These are phyloP conservation scores for Crypturellus undulatus DNA, from an alignment of 2,113 vertebrate species.

Conservation along the genomic window DNA sequence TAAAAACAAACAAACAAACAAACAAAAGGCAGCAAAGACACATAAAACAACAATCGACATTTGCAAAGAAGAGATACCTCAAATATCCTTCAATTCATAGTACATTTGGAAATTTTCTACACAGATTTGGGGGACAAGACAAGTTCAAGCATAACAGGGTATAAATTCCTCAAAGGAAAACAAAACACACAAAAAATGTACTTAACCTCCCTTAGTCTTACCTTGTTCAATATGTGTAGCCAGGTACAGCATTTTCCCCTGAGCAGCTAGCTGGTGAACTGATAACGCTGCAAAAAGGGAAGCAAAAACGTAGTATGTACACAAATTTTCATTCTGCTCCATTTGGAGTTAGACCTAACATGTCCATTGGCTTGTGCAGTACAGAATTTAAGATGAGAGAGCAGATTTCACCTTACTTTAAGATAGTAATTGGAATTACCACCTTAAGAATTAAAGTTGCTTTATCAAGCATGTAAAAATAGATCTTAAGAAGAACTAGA, in stretches of 20 bases:
- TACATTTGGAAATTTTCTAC: neutral
- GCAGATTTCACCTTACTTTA: neutral
- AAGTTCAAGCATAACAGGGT: neutral
- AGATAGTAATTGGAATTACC: neutral
- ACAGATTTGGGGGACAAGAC: neutral
- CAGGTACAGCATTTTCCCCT: constrained; percentile 97
- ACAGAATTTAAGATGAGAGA: neutral
- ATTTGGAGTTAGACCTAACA: neutral
- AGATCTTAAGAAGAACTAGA: neutral
- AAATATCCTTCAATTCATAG: neutral
- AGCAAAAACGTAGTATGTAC: neutral
- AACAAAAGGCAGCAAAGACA: neutral
- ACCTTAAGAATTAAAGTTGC: neutral
- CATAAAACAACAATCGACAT: neutral
- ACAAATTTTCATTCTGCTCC: neutral
- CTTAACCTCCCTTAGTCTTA: constrained; percentile 49
- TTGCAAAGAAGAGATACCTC: neutral
- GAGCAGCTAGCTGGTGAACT: constrained; percentile 96
- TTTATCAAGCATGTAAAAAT: neutral
- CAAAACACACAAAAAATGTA: neutral
- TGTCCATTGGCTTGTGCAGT: neutral
- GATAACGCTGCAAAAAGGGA: constrained; percentile 86
- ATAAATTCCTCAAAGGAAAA: neutral
- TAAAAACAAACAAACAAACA: neutral
- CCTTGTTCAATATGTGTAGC: constrained; percentile 98